Evolutionary conservation across 2,888 invertebrate species (phyloP).

Genomic region (Drosophila neotestacea): DNA sequence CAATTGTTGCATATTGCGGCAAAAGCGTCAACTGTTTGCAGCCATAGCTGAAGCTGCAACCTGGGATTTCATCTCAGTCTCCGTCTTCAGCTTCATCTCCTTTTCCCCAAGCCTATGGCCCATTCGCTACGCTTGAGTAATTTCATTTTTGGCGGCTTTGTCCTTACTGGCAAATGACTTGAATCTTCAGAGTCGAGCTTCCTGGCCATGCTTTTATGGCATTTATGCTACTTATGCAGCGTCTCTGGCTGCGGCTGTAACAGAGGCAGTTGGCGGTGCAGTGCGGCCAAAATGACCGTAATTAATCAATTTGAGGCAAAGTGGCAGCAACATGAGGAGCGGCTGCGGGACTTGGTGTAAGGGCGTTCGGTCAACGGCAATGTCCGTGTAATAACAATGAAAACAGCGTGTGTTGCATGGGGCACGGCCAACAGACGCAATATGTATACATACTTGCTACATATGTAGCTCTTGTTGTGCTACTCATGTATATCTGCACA

Average conservation of each 20-base stretch:
- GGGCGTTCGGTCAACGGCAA: conserved; percentile 68
- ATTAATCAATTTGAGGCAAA: conserved; percentile 80
- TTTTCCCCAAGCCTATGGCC: background rate
- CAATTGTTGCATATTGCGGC: conserved; percentile 71
- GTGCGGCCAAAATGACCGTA: conserved; percentile 70
- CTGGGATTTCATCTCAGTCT: conserved; percentile 2
- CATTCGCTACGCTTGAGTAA: conserved; percentile 75
- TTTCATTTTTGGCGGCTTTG: conserved; percentile 77
- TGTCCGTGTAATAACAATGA: conserved; percentile 78
- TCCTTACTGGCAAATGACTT: conserved; percentile 76
- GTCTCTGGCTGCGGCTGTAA: conserved; percentile 34
- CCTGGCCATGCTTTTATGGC: conserved; percentile 66
- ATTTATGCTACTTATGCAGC: conserved; percentile 76
- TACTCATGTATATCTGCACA: conserved; percentile 79
- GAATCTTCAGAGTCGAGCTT: conserved; percentile 51
- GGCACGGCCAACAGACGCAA: conserved; percentile 9
- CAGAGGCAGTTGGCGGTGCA: conserved; percentile 23
- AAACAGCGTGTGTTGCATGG: conserved; percentile 69
- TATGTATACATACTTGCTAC: conserved; percentile 23
- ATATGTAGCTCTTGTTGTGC: conserved; percentile 30
- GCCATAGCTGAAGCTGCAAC: conserved; percentile 28
- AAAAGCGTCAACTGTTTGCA: conserved; percentile 49
- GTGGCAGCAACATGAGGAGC: conserved; percentile 50
- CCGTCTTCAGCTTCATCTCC: background rate
- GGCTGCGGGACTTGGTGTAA: conserved; percentile 24